Conservation (phyloP, 2,888 invertebrate species). For the Uropetala carovei region DNA sequence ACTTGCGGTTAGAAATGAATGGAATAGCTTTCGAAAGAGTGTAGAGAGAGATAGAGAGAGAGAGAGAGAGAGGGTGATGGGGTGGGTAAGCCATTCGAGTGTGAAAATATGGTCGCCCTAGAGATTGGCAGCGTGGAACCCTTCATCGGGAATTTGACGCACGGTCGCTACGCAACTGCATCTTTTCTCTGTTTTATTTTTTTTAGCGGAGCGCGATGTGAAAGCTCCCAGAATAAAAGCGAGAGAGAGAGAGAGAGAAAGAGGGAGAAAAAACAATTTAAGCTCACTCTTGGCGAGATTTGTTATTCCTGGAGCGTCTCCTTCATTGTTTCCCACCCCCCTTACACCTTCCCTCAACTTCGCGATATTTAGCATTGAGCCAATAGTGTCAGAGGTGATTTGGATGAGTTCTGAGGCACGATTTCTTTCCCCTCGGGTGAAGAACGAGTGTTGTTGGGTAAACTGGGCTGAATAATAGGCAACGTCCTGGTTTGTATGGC, state of each 20-base stretch:
- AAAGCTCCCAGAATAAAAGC: background rate
- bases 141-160: background rate
- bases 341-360: background rate
- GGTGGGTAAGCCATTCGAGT: background rate
- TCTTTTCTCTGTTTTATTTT: background rate
- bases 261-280: no score
- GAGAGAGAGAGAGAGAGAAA: no score
- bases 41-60: no score
- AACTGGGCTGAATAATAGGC: background rate
- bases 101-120: background rate
- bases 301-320: no score
- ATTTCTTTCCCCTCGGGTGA: background rate
- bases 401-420: conserved; percentile 1
- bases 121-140: background rate
- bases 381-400: conserved; percentile 20
- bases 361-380: conserved; percentile 1
- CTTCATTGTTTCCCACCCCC: background rate
- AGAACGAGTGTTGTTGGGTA: background rate
- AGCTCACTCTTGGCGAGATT: no score
- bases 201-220: conserved; percentile 13
- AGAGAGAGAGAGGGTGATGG: background rate
- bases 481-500: background rate
- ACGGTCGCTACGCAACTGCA: background rate
- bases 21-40: background rate
- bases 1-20: conserved; percentile 13